Conservation (phyloP, 92 coral and sea anemone genomes). For the Porites rus region DNA sequence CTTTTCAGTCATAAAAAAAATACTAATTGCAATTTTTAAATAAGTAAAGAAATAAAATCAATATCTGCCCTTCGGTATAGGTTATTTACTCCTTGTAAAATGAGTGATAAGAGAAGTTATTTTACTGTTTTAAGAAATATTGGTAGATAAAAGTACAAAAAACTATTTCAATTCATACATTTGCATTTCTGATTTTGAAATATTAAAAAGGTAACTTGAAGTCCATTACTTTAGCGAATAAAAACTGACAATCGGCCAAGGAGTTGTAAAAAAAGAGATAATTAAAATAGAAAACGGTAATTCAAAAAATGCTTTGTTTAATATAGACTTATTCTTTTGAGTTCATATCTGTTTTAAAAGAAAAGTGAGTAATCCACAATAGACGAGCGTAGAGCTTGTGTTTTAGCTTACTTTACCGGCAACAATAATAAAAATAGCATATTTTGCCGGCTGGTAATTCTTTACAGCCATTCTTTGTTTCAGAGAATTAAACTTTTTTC, state of each 20-base stretch:
- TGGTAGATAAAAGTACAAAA: not conserved
- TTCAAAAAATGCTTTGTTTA: slow-evolving; percentile 25
- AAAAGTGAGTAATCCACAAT: slow-evolving; percentile 13
- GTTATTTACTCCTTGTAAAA: not conserved
- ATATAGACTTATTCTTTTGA: not conserved
- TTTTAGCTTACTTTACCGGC: not conserved
- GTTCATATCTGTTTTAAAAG: not conserved
- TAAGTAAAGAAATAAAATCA: too few species aligned
- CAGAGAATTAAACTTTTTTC: not conserved
- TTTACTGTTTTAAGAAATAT: not conserved
- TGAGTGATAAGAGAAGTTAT: not conserved
- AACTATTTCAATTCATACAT: not conserved
- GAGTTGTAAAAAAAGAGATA: not conserved
- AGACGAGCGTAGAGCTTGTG: not conserved
- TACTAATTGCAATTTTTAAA: not conserved
- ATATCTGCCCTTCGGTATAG: not conserved
- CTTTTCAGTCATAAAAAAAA: not conserved
- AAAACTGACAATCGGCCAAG: not conserved
- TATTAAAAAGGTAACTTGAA: not conserved
- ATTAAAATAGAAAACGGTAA: slow-evolving; percentile 24
- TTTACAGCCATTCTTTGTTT: not conserved
- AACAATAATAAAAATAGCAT: slow-evolving; percentile 24
- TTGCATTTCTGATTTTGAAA: not conserved
- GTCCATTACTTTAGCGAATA: not conserved
- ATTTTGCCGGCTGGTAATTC: slow-evolving; percentile 10